These are phyloP conservation scores for Propsilocerus akamusi DNA, from an alignment of 1,140 invertebrate genomes.

Conservation along the genomic window DNA sequence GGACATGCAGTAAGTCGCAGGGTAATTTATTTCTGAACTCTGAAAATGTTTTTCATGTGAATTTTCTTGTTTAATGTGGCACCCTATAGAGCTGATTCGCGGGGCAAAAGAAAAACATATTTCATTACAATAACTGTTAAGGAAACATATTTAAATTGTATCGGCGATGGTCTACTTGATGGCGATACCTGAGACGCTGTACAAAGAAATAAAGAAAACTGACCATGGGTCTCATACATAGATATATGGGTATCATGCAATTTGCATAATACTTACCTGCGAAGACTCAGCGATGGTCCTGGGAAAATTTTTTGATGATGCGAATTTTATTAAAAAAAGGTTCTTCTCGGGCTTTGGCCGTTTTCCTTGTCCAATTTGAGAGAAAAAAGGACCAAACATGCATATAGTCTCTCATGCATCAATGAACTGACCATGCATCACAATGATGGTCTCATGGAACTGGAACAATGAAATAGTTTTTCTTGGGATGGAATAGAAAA, in stretches of 20 bases:
- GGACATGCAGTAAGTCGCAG: too few species aligned
- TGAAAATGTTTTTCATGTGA: too few species aligned
- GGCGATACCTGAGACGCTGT: not conserved
- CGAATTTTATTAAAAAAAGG: not conserved
- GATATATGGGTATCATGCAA: not conserved
- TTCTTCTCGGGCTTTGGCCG: not conserved
- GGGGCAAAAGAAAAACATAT: not conserved
- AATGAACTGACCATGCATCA: not conserved
- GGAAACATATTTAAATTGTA: not conserved
- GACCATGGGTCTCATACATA: not conserved
- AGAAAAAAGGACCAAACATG: not conserved
- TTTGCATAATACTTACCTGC: constrained; percentile 1
- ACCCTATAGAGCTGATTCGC: too few species aligned
- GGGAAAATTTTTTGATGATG: not conserved
- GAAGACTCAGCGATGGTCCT: not conserved
- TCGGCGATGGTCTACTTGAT: too few species aligned
- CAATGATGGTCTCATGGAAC: too few species aligned
- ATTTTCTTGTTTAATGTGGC: too few species aligned
- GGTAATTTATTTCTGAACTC: too few species aligned
- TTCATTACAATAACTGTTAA: not conserved
- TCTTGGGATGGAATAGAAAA: too few species aligned
- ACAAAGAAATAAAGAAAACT: not conserved
- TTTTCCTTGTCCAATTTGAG: too few species aligned
- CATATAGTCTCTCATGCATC: not conserved
- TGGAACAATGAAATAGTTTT: too few species aligned